These are phyloP conservation scores for Rhingia campestris DNA, from an alignment of 2,888 invertebrate species.

Conservation along the genomic window DNA sequence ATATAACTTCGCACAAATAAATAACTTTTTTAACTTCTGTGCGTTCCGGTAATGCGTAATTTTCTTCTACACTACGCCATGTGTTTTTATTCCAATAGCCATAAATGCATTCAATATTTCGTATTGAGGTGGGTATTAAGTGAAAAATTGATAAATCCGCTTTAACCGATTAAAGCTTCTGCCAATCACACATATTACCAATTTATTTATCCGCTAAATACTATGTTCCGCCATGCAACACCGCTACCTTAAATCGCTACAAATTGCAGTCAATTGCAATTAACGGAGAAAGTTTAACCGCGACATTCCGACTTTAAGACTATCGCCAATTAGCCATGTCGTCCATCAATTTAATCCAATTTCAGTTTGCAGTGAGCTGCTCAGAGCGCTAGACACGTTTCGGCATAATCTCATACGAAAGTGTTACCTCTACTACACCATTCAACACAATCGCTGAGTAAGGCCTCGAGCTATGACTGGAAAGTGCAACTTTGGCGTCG, in stretches of 20 bases:
- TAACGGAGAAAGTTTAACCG: conserved; percentile 61
- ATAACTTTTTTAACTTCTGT: no score
- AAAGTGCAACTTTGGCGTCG: conserved; percentile 46
- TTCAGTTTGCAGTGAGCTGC: conserved; percentile 44
- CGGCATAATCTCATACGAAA: conserved; percentile 49
- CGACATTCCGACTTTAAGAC: conserved; percentile 58
- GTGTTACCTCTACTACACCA: conserved; percentile 51
- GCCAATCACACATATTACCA: conserved; percentile 4
- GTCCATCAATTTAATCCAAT: conserved; percentile 67
- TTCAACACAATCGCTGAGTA: conserved; percentile 13
- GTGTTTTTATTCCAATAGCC: no score
- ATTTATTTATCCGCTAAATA: neutral
- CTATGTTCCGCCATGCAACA: neutral
- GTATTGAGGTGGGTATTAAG: neutral
- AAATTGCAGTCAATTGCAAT: conserved; percentile 44
- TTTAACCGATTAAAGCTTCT: neutral
- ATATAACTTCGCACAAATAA: no score
- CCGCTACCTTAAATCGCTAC: conserved; percentile 11
- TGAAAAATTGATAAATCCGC: no score
- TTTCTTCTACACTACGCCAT: no score
- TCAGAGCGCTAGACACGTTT: conserved; percentile 35
- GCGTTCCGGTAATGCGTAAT: no score
- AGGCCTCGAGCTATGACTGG: conserved; percentile 34
- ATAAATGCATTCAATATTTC: no score
- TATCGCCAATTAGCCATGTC: conserved; percentile 65